These are phyloP conservation scores for Neotoxoptera formosana DNA, from an alignment of 1,140 invertebrate species.

Conservation along the genomic window DNA sequence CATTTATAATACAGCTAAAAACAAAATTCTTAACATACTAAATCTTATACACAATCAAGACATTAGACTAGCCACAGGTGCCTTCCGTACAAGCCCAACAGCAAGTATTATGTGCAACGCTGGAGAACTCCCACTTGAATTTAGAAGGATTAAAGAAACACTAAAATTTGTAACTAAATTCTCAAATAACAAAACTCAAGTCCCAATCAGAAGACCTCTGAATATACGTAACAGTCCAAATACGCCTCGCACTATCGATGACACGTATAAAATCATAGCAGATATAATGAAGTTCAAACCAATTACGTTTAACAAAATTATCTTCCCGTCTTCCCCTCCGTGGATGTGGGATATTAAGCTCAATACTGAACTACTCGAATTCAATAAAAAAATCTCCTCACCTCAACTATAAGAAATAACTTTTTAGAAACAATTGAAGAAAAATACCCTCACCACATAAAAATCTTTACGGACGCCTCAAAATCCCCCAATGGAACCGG, in stretches of 20 bases:
- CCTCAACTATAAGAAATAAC: no score
- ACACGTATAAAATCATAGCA: not conserved
- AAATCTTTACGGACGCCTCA: no score
- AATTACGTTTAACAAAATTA: not conserved
- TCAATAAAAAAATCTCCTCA: no score
- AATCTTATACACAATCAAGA: constrained; percentile 10
- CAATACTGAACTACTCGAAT: not conserved
- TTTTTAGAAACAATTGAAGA: no score
- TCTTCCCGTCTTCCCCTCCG: not conserved
- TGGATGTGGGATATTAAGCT: not conserved
- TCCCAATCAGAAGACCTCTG: not conserved
- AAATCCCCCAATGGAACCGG: no score
- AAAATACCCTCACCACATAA: no score
- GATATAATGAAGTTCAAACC: not conserved
- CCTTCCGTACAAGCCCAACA: not conserved
- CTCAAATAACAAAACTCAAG: not conserved
- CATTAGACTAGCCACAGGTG: not conserved
- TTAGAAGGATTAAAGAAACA: not conserved
- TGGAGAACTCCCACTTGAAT: constrained; percentile 12
- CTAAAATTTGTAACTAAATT: constrained; percentile 15
- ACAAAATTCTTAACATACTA: not conserved
- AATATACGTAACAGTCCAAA: not conserved
- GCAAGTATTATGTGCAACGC: not conserved
- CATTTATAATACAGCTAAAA: not conserved
- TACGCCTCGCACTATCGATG: not conserved